Evolutionary conservation across 1,140 invertebrate species (phyloP).

Genomic region (Hylaeus volcanicus): DNA sequence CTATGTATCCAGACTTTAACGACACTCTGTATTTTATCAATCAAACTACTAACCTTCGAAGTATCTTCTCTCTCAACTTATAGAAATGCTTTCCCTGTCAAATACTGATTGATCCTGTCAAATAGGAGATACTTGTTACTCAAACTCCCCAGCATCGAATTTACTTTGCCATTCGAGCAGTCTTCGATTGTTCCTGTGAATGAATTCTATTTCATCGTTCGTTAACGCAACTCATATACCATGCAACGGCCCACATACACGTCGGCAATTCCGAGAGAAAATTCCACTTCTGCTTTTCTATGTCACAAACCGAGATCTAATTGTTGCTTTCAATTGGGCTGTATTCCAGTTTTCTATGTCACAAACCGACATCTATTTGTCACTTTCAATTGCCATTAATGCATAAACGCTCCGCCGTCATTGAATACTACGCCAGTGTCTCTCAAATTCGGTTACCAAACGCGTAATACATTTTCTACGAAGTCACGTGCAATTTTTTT

Average conservation of each 20-base stretch:
- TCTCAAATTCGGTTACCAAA: neutral
- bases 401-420: neutral
- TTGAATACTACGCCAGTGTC: neutral
- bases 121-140: no score
- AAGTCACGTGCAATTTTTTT: no score
- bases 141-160: neutral
- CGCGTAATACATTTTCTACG: neutral
- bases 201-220: constrained; percentile 24
- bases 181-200: constrained; percentile 5
- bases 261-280: constrained; percentile 10
- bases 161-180: neutral
- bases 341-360: constrained; percentile 5
- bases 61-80: neutral
- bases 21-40: no score
- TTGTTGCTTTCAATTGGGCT: constrained; percentile 31
- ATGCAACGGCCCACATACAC: neutral
- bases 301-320: constrained; percentile 7
- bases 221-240: constrained; percentile 23
- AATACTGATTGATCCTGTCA: neutral
- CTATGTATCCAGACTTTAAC: no score
- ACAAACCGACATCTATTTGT: neutral
- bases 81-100: neutral
- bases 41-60: no score
- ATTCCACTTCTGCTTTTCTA: constrained; percentile 35
- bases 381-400: neutral